Percentiles rank a stretch among this genome's conserved stretches.
Conservation (phyloP, 2,113 vertebrate species). For the Patagioenas fasciata region DNA sequence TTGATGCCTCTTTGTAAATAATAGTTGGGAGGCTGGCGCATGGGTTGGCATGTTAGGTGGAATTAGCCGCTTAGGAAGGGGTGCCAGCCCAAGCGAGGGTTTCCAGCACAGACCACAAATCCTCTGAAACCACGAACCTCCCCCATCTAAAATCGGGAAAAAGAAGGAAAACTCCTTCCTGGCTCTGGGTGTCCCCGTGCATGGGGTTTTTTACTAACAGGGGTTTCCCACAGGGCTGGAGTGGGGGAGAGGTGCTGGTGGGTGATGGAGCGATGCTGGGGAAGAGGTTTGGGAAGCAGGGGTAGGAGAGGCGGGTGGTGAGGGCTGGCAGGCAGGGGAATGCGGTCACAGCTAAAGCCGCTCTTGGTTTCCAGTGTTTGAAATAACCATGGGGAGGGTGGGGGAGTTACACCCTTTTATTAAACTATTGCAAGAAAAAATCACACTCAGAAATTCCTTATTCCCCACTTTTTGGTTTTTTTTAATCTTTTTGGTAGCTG, state of each 20-base stretch:
- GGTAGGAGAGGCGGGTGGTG: background rate
- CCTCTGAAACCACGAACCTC: background rate
- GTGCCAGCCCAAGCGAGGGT: background rate
- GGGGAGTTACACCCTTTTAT: background rate
- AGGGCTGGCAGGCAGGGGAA: background rate
- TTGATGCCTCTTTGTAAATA: conserved; percentile 12
- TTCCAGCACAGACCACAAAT: background rate
- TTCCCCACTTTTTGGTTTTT: background rate
- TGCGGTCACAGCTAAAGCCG: background rate
- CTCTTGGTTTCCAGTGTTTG: background rate
- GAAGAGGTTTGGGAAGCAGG: background rate
- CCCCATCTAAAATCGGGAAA: background rate
- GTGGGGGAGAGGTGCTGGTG: fast-evolving
- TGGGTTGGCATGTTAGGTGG: background rate
- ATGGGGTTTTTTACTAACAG: background rate
- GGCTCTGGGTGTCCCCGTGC: fast-evolving
- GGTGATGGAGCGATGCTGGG: background rate
- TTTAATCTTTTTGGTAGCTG: background rate
- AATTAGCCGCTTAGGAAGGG: background rate
- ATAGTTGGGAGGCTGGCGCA: background rate
- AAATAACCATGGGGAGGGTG: background rate
- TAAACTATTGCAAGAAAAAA: background rate
- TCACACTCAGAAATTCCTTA: background rate
- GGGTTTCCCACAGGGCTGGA: background rate
- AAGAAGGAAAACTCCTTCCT: background rate